A percentile compares a stretch with the other conserved stretches of the same genome.
Conservation (phyloP, 2,888 invertebrate genomes). For the Cryptocephalus moraei region DNA sequence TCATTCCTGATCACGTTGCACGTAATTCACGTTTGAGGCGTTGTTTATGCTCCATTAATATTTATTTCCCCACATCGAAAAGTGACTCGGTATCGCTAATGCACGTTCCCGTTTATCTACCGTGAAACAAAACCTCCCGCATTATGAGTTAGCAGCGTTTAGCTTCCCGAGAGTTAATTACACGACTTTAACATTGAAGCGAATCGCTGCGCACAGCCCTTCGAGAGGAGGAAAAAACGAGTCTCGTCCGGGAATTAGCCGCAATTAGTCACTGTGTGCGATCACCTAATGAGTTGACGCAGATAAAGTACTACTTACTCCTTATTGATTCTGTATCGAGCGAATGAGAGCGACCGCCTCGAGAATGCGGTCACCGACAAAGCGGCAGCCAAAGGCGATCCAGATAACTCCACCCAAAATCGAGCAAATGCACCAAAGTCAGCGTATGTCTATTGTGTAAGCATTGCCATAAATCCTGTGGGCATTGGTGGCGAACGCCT, state of each 20-base stretch:
- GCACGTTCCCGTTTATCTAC: too few species aligned
- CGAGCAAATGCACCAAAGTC: slow-evolving; percentile 12
- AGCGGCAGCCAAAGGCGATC: too few species aligned
- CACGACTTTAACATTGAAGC: too few species aligned
- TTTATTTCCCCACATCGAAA: too few species aligned
- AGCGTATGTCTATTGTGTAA: slow-evolving; percentile 16
- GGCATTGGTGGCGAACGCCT: neutral
- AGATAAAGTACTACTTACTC: slow-evolving; percentile 30
- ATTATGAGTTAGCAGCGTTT: too few species aligned
- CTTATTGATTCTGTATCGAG: slow-evolving; percentile 29
- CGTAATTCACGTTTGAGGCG: too few species aligned
- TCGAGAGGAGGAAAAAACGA: slow-evolving; percentile 1
- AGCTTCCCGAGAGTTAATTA: too few species aligned
- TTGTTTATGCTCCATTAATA: too few species aligned
- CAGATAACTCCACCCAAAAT: slow-evolving; percentile 13
- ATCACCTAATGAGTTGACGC: slow-evolving; percentile 31
- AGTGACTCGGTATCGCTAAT: too few species aligned
- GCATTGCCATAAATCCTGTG: slow-evolving; percentile 14
- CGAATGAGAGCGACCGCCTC: slow-evolving; percentile 13
- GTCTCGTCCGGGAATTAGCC: slow-evolving; percentile 18
- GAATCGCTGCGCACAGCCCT: neutral
- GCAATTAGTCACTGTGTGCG: slow-evolving; percentile 29
- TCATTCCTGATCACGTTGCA: too few species aligned
- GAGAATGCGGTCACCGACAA: too few species aligned
- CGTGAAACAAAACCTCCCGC: too few species aligned